Evolutionary conservation across 2,113 vertebrate genomes (phyloP), one percentile per base, ranked within the genome.

Genomic region (Balaenoptera acutorostrata): DNA sequence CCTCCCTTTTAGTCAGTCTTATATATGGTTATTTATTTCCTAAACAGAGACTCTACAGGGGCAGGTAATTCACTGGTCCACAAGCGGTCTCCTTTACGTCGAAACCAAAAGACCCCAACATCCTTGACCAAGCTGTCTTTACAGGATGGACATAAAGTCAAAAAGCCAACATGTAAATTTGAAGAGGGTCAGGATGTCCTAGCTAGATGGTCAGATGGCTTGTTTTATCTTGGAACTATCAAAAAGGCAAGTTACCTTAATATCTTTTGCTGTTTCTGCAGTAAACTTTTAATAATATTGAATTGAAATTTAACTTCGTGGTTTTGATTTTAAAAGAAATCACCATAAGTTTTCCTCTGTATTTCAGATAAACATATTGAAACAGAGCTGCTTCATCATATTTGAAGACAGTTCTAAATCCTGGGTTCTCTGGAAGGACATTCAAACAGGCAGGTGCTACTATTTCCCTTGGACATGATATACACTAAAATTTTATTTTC

Each of bases 401-500:
- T 99, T 99, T 99, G 99, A 99, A 99, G 99, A 99, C 98, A 99
- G 99, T 97, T 99, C 99, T 77, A 99, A 99, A 98, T 99, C 99
- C 97, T 99, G 99, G 99, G 99, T 99, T 98, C 99, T 99, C 98
- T 99, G 99, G 99, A 99, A 99, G 98, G 99, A 99, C 98, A 99
- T 99, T 98, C 99, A 99, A 98, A 99, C 99, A 98, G 99, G 99
- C 99, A 98, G 99, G 98, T 97, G 91, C 83, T 96, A 93, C 69
- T 94, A 39, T 93, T 97, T 92, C 89, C 97, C 55, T 87, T 97
- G 49, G 96, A 93, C 36, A 64, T 92, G 91, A 75, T 97, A 93
- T 90, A 93, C 49, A 71, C 6, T 95, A 57, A 95, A 89, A 61
- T 90, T 83, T 81, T 13, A 44, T 90, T 80, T 96, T 94, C 84